These are phyloP conservation scores for Muntiacus muntjak DNA, from an alignment of 2,113 vertebrate species.

Conservation along the genomic window DNA sequence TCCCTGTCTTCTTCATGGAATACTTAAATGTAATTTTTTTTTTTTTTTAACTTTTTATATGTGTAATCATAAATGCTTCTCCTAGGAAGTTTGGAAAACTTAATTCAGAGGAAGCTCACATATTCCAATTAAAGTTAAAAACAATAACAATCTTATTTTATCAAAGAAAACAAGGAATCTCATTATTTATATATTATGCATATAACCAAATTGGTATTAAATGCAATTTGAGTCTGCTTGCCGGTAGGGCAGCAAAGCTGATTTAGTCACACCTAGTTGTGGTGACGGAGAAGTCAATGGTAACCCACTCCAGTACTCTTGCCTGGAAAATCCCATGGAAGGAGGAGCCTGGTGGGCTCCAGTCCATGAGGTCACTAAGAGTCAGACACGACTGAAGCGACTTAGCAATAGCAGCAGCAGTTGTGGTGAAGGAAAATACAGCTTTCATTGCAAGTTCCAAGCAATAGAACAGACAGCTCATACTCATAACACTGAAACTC, in stretches of 20 bases:
- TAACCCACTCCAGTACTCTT: too few relatives aligned
- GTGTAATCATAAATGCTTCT: not conserved
- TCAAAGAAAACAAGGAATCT: not conserved
- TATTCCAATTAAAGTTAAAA: not conserved
- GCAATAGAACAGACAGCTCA: not conserved
- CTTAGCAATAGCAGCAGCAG: too few relatives aligned
- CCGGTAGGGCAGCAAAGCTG: not conserved
- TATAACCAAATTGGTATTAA: not conserved
- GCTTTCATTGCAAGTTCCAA: not conserved
- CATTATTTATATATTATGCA: not conserved
- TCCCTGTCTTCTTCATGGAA: not conserved
- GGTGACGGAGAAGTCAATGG: not conserved
- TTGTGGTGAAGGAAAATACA: not conserved
- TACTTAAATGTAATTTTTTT: not conserved
- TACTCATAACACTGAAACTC: not conserved
- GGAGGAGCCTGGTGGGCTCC: too few relatives aligned
- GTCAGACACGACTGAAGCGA: too few relatives aligned
- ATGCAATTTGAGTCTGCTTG: not conserved
- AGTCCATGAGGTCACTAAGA: too few relatives aligned
- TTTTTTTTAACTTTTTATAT: not conserved
- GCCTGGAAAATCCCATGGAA: too few relatives aligned
- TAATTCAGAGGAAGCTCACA: not conserved
- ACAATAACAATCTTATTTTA: not conserved
- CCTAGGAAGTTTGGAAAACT: not conserved
- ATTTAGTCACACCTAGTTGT: not conserved